A percentile compares a stretch with the other conserved stretches of the same genome.
phyloP scores from a whole-genome alignment of 2,113 vertebrate genomes.

The Ophthalmotilapia sp. region DNA sequence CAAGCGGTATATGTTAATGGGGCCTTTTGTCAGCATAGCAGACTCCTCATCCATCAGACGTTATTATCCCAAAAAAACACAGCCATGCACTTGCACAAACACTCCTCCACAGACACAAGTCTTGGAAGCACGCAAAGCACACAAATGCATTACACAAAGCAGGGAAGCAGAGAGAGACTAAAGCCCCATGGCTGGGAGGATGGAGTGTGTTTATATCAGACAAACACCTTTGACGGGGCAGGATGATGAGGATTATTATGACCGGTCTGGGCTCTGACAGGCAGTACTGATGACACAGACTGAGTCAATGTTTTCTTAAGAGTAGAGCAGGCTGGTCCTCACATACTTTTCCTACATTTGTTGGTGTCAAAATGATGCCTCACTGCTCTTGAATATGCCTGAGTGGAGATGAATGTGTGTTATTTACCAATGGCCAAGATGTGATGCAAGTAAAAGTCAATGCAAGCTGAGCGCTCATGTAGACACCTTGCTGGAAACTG shows the following conservation, averaged over 20 bases:
- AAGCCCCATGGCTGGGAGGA: neutral
- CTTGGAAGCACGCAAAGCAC: neutral
- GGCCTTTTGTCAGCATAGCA: conserved; percentile 33
- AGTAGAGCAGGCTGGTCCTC: neutral
- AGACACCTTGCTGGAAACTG: neutral
- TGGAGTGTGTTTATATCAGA: conserved; percentile 8
- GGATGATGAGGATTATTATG: conserved; percentile 26
- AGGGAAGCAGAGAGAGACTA: neutral
- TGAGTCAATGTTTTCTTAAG: conserved; percentile 21
- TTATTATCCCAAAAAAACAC: conserved; percentile 52
- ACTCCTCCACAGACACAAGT: neutral
- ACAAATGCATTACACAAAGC: neutral
- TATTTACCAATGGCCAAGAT: neutral
- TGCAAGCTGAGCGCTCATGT: neutral
- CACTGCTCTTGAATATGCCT: neutral
- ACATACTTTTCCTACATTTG: neutral
- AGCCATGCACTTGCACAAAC: neutral
- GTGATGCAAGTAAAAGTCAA: neutral
- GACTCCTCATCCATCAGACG: conserved; percentile 58
- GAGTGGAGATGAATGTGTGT: neutral
- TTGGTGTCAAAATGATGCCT: conserved; percentile 7
- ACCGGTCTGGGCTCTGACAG: neutral
- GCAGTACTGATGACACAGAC: neutral
- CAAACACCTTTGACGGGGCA: neutral
- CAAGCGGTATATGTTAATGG: conserved; percentile 62